Conservation (phyloP, 2,888 invertebrate species). For the Drosophila leonis region DNA sequence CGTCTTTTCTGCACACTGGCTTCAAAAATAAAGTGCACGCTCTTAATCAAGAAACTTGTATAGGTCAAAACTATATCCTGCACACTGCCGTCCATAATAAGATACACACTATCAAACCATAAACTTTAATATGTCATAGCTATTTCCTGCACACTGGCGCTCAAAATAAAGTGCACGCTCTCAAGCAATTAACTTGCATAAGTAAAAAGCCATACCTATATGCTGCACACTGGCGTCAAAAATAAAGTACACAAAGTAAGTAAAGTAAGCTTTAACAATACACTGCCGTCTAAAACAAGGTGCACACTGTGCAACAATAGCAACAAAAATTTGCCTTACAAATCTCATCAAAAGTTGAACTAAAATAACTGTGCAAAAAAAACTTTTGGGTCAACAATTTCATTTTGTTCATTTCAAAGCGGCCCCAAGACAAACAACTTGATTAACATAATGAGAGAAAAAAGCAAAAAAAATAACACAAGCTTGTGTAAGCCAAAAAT, state of each 20-base stretch:
- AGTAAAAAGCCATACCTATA: background rate
- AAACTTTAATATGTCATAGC: background rate
- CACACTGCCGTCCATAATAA: no score
- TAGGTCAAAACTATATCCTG: no score
- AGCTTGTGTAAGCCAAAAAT: conserved; percentile 29
- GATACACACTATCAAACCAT: no score
- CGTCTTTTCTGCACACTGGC: no score
- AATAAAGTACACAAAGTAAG: background rate
- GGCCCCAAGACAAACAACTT: conserved; percentile 29
- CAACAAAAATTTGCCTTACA: conserved; percentile 2
- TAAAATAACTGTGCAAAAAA: conserved; percentile 28
- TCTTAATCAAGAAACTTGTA: no score
- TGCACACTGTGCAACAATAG: background rate
- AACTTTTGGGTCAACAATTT: conserved; percentile 49
- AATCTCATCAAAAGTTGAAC: conserved; percentile 11
- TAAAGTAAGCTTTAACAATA: background rate
- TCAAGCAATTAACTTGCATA: no score
- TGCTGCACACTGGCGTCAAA: background rate
- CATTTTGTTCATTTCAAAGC: conserved; percentile 18
- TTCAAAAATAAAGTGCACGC: no score
- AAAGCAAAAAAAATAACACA: conserved; percentile 24
- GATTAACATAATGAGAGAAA: conserved; percentile 61
- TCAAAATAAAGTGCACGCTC: background rate
- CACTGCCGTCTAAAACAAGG: conserved; percentile 26
- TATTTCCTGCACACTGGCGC: background rate